Conservation (phyloP, 30 jellyfish, hydroid and myxozoan species). For the Pelagia noctiluca region DNA sequence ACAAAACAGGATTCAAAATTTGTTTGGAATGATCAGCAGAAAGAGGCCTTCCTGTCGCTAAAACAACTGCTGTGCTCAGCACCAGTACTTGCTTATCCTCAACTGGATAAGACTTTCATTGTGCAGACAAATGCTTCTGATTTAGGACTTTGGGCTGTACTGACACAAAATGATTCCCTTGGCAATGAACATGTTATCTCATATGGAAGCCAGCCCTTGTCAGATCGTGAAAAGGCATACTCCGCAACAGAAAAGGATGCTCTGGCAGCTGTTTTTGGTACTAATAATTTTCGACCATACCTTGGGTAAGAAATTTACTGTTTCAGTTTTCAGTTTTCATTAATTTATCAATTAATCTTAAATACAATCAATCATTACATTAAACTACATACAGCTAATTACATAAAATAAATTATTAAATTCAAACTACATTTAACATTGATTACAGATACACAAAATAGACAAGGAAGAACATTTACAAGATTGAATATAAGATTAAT, state of each 20-base stretch:
- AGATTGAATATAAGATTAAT: too few relatives aligned
- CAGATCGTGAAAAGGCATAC: slow-evolving; percentile 46
- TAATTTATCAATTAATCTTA: too few relatives aligned
- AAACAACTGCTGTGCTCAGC: slow-evolving; percentile 6
- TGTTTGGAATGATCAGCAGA: slow-evolving; percentile 31
- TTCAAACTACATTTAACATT: too few relatives aligned
- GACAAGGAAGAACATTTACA: too few relatives aligned
- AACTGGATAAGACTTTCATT: slow-evolving; percentile 13
- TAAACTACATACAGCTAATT: too few relatives aligned
- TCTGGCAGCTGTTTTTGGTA: slow-evolving; percentile 52
- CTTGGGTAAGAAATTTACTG: slow-evolving; percentile 44
- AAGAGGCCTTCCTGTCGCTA: slow-evolving; percentile 21
- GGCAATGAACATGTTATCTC: slow-evolving; percentile 53
- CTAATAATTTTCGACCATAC: slow-evolving; percentile 27
- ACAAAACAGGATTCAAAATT: slow-evolving; percentile 34
- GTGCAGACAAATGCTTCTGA: slow-evolving; percentile 60
- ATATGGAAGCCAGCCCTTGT: slow-evolving; percentile 56
- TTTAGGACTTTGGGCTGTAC: slow-evolving; percentile 51
- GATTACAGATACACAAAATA: too few relatives aligned
- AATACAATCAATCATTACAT: too few relatives aligned
- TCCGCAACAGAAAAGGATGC: slow-evolving; percentile 68
- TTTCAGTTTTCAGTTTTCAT: too few relatives aligned
- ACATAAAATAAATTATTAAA: too few relatives aligned
- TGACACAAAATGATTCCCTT: slow-evolving; percentile 12
- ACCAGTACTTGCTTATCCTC: slow-evolving; percentile 58